Evolutionary conservation across 2,113 vertebrate species (phyloP), one percentile per base, ranked within the genome.

Genomic region (Indicator indicator): DNA sequence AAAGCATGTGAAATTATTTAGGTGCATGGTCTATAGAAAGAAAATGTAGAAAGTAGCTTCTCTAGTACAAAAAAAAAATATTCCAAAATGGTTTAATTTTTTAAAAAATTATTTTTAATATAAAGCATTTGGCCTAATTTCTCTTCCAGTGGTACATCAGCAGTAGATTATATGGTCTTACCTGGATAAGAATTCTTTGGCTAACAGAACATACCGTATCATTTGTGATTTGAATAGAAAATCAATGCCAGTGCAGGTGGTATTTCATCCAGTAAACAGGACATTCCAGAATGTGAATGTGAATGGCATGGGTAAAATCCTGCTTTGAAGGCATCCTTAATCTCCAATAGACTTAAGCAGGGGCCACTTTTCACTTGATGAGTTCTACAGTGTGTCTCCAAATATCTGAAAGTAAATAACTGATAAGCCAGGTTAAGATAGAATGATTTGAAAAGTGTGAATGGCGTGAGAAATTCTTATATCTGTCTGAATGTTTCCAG

Each of bases 311-410:
- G 48, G 65, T 85, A 74, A 88, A 90, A 81, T 93, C 81, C 70
- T 78, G 24, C 81, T 95, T 88, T 92, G 81, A 95, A 95, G 81
- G 89, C 56, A 60, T 38, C 24, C 16, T 70, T 83, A 86, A 92
- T 69, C 40, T 94, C 87, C 70, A 42, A 54, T 68, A 89, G 86
- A 78, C 62, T 58, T 90, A 73, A 93, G 28, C 30, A 73, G 52
- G 70, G 36, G 42, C 65, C 30, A 75, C 82, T 60, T 94, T 92
- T 94, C 65, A 81, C 33, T 58, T 65, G 27, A 27, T 62, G 74
- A 69, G 63, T 72, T 95, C 74, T 86, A 84, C 32, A 74, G 42
- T 58, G 81, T 94, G 38, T 68, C 46, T 78, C 70, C 89, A 91
- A 94, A 90, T 90, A 82, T 82, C 81, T 82, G 62, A 74, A 78